Conservation (phyloP, 1,140 invertebrate species). For the Drosophila sp. region DNA sequence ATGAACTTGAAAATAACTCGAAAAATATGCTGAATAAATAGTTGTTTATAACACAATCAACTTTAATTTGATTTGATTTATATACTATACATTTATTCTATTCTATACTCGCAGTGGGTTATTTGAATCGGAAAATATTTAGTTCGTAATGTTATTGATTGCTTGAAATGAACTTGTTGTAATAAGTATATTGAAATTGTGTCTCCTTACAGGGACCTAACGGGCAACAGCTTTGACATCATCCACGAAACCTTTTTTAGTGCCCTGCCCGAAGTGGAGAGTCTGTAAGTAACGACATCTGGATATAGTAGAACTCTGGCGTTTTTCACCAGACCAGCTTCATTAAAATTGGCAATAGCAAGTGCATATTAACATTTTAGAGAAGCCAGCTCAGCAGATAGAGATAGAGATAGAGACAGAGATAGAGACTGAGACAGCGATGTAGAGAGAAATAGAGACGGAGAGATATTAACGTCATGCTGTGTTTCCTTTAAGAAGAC, state of each 20-base stretch:
- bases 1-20: no score
- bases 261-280: constrained; percentile 69
- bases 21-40: no score
- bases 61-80: neutral
- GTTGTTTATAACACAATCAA: no score
- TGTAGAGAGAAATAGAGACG: neutral
- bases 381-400: neutral
- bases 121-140: neutral
- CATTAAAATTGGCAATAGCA: constrained; percentile 64
- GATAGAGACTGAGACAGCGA: neutral
- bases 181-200: constrained; percentile 18
- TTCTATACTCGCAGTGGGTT: neutral
- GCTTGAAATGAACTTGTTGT: constrained; percentile 1
- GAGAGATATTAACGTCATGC: constrained; percentile 53
- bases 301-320: neutral
- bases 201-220: constrained; percentile 66
- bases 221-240: constrained; percentile 73
- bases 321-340: constrained; percentile 15
- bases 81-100: neutral
- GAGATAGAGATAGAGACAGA: neutral
- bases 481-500: constrained; percentile 35
- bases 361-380: constrained; percentile 7
- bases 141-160: constrained; percentile 6
- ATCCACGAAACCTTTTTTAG: constrained; percentile 65
- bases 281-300: constrained; percentile 65